phyloP scores from a whole-genome alignment of 2,113 vertebrate genomes.

The Gnathonemus longibarbis region DNA sequence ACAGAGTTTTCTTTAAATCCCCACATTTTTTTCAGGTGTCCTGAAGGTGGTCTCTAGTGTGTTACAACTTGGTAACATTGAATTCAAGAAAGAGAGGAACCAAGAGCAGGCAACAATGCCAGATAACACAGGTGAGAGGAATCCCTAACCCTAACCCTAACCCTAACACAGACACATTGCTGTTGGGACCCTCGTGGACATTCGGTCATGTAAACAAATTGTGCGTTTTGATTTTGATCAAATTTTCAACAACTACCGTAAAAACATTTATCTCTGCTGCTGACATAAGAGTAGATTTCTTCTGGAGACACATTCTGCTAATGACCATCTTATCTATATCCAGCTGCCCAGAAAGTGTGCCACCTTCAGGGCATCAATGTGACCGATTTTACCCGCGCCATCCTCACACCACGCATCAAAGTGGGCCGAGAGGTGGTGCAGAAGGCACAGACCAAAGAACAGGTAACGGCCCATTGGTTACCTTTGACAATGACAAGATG shows the following conservation, averaged over 20 bases:
- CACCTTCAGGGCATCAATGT: constrained; percentile 80
- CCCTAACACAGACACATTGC: background rate
- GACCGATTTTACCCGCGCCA: constrained; percentile 79
- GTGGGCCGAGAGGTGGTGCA: constrained; percentile 81
- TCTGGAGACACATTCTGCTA: background rate
- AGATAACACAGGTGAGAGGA: constrained; percentile 70
- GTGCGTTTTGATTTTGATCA: background rate
- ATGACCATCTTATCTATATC: background rate
- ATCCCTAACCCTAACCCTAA: background rate
- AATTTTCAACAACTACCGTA: background rate
- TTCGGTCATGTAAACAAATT: background rate
- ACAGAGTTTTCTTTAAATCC: background rate
- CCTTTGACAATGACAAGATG: background rate
- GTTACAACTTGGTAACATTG: constrained; percentile 81
- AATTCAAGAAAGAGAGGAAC: constrained; percentile 83
- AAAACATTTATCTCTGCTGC: background rate
- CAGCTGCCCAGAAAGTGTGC: constrained; percentile 82
- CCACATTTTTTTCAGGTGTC: constrained; percentile 52
- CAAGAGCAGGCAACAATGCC: constrained; percentile 86
- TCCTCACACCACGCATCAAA: constrained; percentile 83
- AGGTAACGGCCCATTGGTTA: constrained; percentile 52
- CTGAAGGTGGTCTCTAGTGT: constrained; percentile 76
- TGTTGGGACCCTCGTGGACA: background rate
- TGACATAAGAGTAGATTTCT: background rate
- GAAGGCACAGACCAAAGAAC: constrained; percentile 86